phyloP scores from a whole-genome alignment of 1,140 invertebrate genomes.

The Lordiphosa collinella region DNA sequence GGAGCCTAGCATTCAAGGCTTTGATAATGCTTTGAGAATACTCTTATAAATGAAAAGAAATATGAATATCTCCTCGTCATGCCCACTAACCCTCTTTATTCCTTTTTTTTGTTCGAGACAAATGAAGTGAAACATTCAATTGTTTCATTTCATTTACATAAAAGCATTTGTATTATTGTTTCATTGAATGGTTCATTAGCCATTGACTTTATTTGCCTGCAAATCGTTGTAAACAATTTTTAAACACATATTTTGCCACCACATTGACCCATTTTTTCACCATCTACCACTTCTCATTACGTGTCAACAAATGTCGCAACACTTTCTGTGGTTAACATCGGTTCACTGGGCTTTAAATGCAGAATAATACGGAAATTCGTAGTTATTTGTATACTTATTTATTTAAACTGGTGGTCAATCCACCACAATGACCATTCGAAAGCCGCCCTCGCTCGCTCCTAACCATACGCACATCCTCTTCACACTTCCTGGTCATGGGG shows the following conservation, averaged over 20 bases:
- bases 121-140: constrained; percentile 22
- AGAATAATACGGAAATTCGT: neutral
- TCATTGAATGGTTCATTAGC: constrained; percentile 29
- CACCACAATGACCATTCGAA: neutral
- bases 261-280: neutral
- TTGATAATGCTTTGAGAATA: no score
- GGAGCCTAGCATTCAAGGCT: no score
- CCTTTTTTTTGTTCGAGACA: constrained; percentile 1
- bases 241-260: neutral
- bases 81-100: no score
- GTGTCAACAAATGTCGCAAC: neutral
- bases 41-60: no score
- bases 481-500: constrained; percentile 8
- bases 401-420: constrained; percentile 9
- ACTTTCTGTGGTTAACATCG: constrained; percentile 1
- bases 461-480: constrained; percentile 12
- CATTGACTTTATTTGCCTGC: constrained; percentile 4
- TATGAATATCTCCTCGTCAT: no score
- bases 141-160: constrained; percentile 18
- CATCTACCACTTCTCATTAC: neutral
- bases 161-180: constrained; percentile 22
- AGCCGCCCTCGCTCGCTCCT: neutral
- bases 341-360: neutral
- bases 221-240: constrained; percentile 2
- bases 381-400: constrained; percentile 8